phyloP scores from a whole-genome alignment of 1,140 invertebrate species.

The Bombus difficillimus region DNA sequence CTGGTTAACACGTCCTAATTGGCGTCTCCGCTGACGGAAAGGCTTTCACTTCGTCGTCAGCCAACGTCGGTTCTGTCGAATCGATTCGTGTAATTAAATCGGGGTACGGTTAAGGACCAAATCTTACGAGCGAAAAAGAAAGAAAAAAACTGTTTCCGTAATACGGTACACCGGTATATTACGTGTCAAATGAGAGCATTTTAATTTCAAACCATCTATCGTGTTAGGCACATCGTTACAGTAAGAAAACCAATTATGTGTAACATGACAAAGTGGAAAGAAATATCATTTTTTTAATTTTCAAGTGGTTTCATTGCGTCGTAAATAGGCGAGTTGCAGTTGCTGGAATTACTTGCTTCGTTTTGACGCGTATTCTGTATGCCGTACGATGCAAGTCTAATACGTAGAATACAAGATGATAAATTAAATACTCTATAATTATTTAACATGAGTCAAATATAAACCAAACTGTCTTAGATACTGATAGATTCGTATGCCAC shows the following conservation, averaged over 20 bases:
- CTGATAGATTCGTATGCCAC: too few relatives aligned
- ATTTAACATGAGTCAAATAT: too few relatives aligned
- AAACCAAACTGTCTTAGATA: too few relatives aligned
- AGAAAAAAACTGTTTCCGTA: not conserved
- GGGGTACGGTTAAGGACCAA: not conserved
- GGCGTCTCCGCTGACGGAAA: constrained; percentile 20
- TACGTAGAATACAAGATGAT: too few relatives aligned
- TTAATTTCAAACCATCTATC: not conserved
- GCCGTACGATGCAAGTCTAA: constrained; percentile 2
- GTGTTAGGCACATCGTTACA: not conserved
- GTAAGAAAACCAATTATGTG: not conserved
- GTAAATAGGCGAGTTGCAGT: not conserved
- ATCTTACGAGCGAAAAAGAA: not conserved
- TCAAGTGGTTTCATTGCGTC: not conserved
- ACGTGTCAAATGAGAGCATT: not conserved
- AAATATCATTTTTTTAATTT: too few relatives aligned
- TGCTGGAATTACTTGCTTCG: not conserved
- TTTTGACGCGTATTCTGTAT: not conserved
- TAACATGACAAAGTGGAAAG: not conserved
- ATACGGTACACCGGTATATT: not conserved
- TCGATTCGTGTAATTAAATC: constrained; percentile 25
- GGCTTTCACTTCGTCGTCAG: constrained; percentile 18
- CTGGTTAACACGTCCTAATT: constrained; percentile 45
- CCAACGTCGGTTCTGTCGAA: constrained; percentile 23
- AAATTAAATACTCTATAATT: too few relatives aligned